phyloP scores from a whole-genome alignment of 2,888 invertebrate species.

The Noctua janthe region DNA sequence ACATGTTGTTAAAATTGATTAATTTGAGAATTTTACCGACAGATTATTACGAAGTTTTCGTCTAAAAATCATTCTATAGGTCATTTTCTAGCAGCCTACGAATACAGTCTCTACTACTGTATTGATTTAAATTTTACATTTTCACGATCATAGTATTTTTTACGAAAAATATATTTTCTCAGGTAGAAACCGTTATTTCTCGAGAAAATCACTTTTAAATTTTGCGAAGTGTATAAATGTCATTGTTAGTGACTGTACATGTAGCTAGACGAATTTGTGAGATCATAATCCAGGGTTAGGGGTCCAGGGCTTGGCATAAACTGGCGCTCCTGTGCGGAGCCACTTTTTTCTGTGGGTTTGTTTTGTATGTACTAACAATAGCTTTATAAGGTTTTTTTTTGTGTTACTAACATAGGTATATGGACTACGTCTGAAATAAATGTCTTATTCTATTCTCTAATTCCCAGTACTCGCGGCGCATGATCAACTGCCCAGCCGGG shows the following conservation, averaged over 20 bases:
- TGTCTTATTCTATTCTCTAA: background rate
- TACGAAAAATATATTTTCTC: background rate
- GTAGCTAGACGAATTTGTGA: background rate
- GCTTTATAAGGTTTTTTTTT: no score
- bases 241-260: background rate
- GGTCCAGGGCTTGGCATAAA: no score
- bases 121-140: background rate
- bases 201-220: background rate
- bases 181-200: background rate
- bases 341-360: no score
- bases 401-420: no score
- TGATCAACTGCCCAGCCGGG: constrained; percentile 24
- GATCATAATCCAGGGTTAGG: background rate
- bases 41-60: background rate
- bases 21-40: background rate
- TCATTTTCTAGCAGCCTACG: background rate
- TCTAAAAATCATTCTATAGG: background rate
- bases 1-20: background rate
- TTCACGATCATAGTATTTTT: no score
- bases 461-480: background rate
- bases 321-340: no score
- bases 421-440: no score
- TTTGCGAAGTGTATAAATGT: background rate
- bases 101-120: background rate
- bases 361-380: no score